Base-by-base conservation (phyloP, 2,113 vertebrate species). In the Excalfactoria chinensis region DNA sequence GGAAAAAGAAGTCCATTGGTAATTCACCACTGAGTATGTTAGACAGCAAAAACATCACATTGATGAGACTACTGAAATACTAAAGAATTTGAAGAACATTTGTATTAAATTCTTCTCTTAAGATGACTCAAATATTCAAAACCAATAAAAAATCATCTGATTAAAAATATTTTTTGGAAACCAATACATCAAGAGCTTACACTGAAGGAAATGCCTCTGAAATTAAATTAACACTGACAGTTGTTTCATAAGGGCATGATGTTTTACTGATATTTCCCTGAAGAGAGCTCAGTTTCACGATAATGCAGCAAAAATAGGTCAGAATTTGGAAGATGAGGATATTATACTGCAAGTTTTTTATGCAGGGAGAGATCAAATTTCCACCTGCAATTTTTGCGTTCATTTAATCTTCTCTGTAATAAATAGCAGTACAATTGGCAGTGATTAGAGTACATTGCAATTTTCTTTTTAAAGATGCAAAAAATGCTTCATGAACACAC, bases 391-490 rank as follows among this genome's bases (percentile, higher is more conserved):
- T 78, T 95, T 89, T 69, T 84, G 22, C 22, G 37, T 85, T 93
- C 44, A 87, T 83, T 93, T 94, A 83, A 90, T 85, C 51, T 92
- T 80, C 64, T 13, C 46, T 83, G 51, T 77, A 92, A 94, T 87
- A 93, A 94, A 96, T 91, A 70, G 55, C 72, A 87, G 63, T 82
- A 92, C 87, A 93, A 95, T 53, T 85, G 84, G 92, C 87, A 93
- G 34, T 83, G 93, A 92, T 94, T 94, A 93, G 26, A 91, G 72
- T 53, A 87, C 78, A 89, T 67, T 70, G 51, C 46, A 85, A 91
- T 93, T 88, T 95, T 93, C 72, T 89, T 95, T 93, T 92, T 92
- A 88, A 85, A 95, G 86, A 91, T 84, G 88, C 67, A 86, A 95
- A 97, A 96, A 79, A 75, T 94, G 71, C n/a, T 62, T 55, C 53